Evolutionary conservation across 2,888 invertebrate species (phyloP).

Genomic region (Cephus sareptanus): DNA sequence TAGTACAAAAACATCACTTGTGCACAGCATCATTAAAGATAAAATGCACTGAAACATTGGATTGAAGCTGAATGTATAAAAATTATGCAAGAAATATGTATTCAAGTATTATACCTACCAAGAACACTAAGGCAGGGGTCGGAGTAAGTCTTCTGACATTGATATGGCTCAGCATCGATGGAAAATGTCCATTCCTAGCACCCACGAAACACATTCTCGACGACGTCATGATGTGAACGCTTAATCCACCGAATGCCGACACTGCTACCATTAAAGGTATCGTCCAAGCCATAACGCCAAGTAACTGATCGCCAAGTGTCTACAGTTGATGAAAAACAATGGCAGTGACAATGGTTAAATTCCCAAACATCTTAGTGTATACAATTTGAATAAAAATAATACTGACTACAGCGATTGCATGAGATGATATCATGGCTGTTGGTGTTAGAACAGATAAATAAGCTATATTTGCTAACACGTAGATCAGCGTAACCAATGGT

Average conservation of each 20-base stretch:
- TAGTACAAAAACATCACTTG: constrained; percentile 84
- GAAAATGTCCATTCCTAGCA: constrained; percentile 91
- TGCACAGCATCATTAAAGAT: constrained; percentile 86
- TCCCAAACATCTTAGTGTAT: constrained; percentile 1
- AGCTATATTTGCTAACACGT: constrained; percentile 88
- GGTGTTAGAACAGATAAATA: constrained; percentile 89
- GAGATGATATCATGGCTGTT: constrained; percentile 84
- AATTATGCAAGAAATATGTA: not conserved
- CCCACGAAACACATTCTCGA: constrained; percentile 93
- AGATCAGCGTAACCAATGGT: constrained; percentile 88
- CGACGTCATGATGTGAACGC: constrained; percentile 95
- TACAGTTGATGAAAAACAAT: constrained; percentile 58
- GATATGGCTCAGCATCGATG: constrained; percentile 82
- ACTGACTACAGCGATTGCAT: constrained; percentile 95
- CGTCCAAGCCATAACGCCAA: constrained; percentile 81
- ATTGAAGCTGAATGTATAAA: not conserved
- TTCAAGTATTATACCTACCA: constrained; percentile 69
- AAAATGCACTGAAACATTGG: constrained; percentile 77
- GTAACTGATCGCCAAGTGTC: constrained; percentile 85
- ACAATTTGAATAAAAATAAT: constrained; percentile 17
- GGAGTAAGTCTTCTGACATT: constrained; percentile 82
- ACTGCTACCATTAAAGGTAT: constrained; percentile 94
- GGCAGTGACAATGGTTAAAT: not conserved
- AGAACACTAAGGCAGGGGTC: constrained; percentile 82
- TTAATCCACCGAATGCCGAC: constrained; percentile 92